These are phyloP conservation scores for Grapholita molesta DNA, from an alignment of 1,140 invertebrate species.

Conservation along the genomic window DNA sequence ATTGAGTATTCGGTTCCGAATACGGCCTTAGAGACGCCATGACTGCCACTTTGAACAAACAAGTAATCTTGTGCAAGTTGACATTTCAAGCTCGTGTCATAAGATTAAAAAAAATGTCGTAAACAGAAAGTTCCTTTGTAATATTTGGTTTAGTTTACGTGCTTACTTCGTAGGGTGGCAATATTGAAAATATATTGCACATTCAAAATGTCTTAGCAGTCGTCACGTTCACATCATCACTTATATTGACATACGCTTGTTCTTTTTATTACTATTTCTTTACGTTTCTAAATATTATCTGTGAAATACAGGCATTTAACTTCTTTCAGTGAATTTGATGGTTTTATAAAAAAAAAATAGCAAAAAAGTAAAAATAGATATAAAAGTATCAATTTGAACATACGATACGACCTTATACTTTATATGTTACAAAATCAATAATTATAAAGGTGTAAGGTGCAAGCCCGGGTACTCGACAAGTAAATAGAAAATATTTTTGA, in stretches of 20 bases:
- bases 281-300: not conserved
- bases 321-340: no score
- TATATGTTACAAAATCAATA: no score
- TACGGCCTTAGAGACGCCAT: no score
- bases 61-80: not conserved
- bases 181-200: slow-evolving; percentile 1
- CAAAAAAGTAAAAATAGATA: no score
- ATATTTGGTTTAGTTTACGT: not conserved
- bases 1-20: not conserved
- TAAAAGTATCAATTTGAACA: no score
- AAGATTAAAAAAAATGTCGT: not conserved
- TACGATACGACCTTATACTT: no score
- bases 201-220: not conserved
- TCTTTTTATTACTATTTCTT: not conserved
- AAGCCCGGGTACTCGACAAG: no score
- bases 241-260: not conserved
- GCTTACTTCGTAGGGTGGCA: not conserved
- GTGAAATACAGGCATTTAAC: no score
- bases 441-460: no score
- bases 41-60: not conserved
- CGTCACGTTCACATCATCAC: not conserved
- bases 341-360: no score
- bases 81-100: not conserved
- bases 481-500: no score
- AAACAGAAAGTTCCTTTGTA: not conserved